A percentile compares a stretch with the other conserved stretches of the same genome.
phyloP scores from a whole-genome alignment of 2,113 vertebrate genomes.

The Phyllopteryx taeniolatus region DNA sequence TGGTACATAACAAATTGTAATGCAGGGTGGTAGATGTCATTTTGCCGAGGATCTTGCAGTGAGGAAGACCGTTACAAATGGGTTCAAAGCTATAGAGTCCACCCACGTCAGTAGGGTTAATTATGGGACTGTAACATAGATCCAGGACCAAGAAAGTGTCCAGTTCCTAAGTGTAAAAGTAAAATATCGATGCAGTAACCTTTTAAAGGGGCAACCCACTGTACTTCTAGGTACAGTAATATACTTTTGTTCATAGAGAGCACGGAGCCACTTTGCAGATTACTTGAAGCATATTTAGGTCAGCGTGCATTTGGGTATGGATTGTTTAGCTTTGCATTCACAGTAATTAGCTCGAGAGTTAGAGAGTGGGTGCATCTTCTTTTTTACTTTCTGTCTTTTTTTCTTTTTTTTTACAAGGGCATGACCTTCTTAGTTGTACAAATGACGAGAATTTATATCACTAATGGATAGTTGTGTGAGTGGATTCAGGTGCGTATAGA shows the following conservation, averaged over 20 bases:
- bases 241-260: background rate
- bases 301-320: constrained; percentile 55
- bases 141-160: background rate
- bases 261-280: constrained; percentile 26
- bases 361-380: background rate
- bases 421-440: constrained; percentile 1
- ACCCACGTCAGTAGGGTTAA: background rate
- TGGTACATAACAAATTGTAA: constrained; percentile 26
- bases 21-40: background rate
- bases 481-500: constrained; percentile 16
- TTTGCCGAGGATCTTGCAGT: background rate
- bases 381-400: background rate
- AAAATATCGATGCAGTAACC: background rate
- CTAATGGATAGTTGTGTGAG: background rate
- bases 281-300: constrained; percentile 58
- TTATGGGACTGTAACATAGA: background rate
- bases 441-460: background rate
- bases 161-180: background rate
- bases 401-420: background rate
- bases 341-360: background rate
- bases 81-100: background rate
- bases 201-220: background rate
- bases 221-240: background rate
- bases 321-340: constrained; percentile 11
- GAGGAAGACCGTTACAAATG: background rate